Percentiles rank a stretch among this genome's conserved stretches.
Conservation (phyloP, 2,797 vertebrate genomes). For the Crocodylus rhombifer region DNA sequence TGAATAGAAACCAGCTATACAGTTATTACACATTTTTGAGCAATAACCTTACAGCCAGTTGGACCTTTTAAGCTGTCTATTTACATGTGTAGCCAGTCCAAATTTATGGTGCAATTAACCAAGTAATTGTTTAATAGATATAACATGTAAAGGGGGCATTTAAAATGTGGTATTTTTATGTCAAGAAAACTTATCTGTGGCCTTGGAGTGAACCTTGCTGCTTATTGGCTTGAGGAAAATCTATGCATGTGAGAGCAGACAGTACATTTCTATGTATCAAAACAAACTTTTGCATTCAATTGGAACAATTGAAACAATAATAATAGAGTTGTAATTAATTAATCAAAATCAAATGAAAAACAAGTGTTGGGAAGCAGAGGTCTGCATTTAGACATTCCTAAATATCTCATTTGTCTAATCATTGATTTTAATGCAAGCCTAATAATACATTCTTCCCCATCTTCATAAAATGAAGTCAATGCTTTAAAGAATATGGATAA, state of each 20-base stretch:
- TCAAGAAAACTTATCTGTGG: background rate
- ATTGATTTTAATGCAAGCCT: background rate
- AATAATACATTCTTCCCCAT: background rate
- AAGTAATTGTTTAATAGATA: too few species aligned
- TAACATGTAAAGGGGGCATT: background rate
- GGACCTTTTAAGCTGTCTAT: too few species aligned
- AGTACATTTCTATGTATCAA: background rate
- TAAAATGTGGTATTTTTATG: background rate
- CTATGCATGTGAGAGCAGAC: background rate
- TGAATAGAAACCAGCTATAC: too few species aligned
- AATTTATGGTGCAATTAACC: too few species aligned
- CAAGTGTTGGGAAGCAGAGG: background rate
- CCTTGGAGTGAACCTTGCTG: background rate
- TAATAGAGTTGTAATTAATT: background rate
- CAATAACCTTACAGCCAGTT: too few species aligned
- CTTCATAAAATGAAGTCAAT: background rate
- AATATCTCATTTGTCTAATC: background rate
- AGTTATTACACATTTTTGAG: too few species aligned
- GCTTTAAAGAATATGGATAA: background rate
- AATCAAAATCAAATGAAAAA: background rate
- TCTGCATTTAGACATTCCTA: background rate
- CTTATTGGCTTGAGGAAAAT: background rate
- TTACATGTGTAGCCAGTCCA: too few species aligned
- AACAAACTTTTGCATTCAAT: background rate
- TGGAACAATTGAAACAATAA: background rate